phyloP scores from a whole-genome alignment of 2,797 vertebrate genomes.

The Poeciliopsis turneri region DNA sequence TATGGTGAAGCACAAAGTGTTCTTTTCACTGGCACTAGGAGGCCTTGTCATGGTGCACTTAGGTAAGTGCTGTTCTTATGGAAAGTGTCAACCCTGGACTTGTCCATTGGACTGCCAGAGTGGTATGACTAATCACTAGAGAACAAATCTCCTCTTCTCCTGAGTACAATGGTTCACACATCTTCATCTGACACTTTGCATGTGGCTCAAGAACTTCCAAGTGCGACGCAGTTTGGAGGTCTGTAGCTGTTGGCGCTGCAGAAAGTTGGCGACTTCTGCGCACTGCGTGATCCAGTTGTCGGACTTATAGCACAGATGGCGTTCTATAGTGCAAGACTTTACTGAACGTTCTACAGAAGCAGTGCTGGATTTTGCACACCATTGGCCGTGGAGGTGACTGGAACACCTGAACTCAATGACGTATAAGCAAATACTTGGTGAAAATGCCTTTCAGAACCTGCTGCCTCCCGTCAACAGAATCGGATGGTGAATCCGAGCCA shows the following conservation, averaged over 20 bases:
- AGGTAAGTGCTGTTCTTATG: background rate
- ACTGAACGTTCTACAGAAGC: background rate
- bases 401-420: background rate
- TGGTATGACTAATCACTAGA: background rate
- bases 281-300: background rate
- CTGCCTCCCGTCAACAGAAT: background rate
- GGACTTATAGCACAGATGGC: background rate
- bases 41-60: background rate
- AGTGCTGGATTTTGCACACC: background rate
- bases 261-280: too few species aligned
- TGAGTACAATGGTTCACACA: background rate
- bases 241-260: background rate
- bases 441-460: background rate
- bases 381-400: background rate
- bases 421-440: background rate
- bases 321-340: background rate
- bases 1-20: background rate
- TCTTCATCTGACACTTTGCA: background rate
- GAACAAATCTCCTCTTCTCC: background rate
- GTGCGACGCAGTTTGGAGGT: background rate
- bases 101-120: background rate
- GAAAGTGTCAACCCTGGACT: background rate
- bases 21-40: background rate
- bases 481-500: background rate
- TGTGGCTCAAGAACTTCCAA: too few species aligned